These are phyloP conservation scores for Hippocampus mohnikei DNA, from an alignment of 2,113 vertebrate genomes.

Conservation along the genomic window DNA sequence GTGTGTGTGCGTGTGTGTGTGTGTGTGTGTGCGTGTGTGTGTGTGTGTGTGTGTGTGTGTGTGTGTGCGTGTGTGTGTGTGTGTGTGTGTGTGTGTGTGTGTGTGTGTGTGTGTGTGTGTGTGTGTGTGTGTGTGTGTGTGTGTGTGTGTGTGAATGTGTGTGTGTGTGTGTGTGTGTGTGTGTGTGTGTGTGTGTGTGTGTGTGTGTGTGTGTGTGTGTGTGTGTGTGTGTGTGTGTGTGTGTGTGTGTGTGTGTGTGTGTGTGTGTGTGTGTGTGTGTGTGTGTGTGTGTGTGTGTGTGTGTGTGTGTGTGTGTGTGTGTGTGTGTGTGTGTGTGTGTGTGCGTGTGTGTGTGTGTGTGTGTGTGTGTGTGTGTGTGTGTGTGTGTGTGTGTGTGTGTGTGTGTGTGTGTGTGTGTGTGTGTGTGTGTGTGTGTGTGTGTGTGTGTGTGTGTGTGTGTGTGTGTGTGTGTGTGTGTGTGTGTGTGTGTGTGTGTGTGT, in stretches of 20 bases:
- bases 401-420: neutral
- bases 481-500: neutral
- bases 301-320: neutral
- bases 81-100: neutral
- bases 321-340: neutral
- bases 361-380: too few relatives aligned
- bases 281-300: constrained; percentile 8
- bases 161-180: constrained; percentile 8
- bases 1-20: neutral
- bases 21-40: neutral
- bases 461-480: neutral
- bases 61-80: neutral
- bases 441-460: constrained; percentile 8
- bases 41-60: constrained; percentile 10
- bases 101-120: constrained; percentile 8
- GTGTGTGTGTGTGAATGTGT: too few relatives aligned
- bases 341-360: constrained; percentile 3
- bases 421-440: too few relatives aligned
- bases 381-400: neutral
- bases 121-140: neutral
- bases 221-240: constrained; percentile 10
- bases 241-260: neutral
- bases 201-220: neutral
- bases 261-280: neutral
- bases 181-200: neutral